Evolutionary conservation across 2,888 invertebrate genomes (phyloP).

Genomic region (Chouioia cunea): DNA sequence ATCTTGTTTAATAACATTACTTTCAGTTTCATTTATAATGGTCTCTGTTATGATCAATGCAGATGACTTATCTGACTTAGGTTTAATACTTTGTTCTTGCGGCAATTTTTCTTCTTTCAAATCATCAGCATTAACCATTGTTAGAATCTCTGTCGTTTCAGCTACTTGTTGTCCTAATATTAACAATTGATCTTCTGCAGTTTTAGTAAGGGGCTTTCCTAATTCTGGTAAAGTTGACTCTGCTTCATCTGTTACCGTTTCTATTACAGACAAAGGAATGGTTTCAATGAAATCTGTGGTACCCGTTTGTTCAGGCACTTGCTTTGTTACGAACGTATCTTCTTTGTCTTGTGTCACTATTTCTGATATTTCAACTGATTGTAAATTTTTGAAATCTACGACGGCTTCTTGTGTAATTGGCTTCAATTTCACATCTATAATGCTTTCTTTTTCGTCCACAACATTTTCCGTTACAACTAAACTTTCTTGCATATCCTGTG

Average conservation of each 20-base stretch:
- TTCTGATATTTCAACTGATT: conserved; percentile 64
- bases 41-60: conserved; percentile 51
- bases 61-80: conserved; percentile 44
- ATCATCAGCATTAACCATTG: conserved; percentile 45
- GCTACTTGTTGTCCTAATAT: conserved; percentile 62
- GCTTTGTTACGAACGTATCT: conserved; percentile 53
- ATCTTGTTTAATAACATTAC: conserved; percentile 48
- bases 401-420: conserved; percentile 67
- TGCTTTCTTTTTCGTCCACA: conserved; percentile 66
- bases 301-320: conserved; percentile 50
- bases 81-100: conserved; percentile 39
- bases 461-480: conserved; percentile 71
- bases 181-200: conserved; percentile 61
- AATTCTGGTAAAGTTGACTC: conserved; percentile 42
- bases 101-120: conserved; percentile 43
- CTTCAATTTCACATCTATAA: conserved; percentile 58
- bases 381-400: conserved; percentile 67
- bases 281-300: conserved; percentile 48
- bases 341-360: conserved; percentile 65
- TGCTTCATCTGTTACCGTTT: conserved; percentile 45
- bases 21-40: conserved; percentile 56
- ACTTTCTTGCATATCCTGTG: conserved; percentile 71
- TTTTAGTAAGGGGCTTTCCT: conserved; percentile 57
- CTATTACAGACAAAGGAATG: conserved; percentile 46
- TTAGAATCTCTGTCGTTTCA: conserved; percentile 53